Base-by-base conservation (phyloP, 2,797 vertebrate genomes). In the Lutjanus argentimaculatus region DNA sequence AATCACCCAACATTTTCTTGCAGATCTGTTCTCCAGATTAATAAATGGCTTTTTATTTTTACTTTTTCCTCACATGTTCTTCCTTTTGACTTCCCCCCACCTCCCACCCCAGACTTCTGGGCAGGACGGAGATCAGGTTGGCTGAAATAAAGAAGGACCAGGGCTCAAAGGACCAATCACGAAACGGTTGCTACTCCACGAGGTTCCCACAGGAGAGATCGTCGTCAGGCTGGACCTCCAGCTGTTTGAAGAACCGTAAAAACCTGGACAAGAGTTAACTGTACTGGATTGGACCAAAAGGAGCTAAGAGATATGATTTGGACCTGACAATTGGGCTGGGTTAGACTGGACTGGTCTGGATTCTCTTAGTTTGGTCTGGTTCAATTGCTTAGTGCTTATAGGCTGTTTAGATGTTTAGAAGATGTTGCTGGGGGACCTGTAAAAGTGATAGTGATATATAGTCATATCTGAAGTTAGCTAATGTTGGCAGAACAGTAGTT, bases 141-240 rank as follows among this genome's bases (percentile, higher is more conserved):
- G 97, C 98, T 0, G 98, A 99, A 88, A 99, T 99, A 88, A 99
- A 99, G 95, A 99, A 97, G 94, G 98, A 99, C 93, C 98, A 99
- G 95, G 98, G 98, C 46, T 98, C 42, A 99, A 99, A 91, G 98
- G 98, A 72, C 98, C 98, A 13, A 98, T 99, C 64, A 98, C 98
- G 0, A 99, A 99, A 91, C 97, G 98, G 94, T 94, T 99, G 80
- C 97, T 99, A 40, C 96, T 99, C 72, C 98, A 99, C 0, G 98
- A 99, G 90, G 98, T 99, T 70, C 98, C 98, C n/a, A 99, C 98
- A 0, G 98, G 98, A 46, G 98, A 99, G 94, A 99, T 99, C 13
- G 97, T 99, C n/a, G 97, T 99, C 88, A 96, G 98, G 66, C 93
- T 99, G 84, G 98, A 99, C 94, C 96, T 99, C 82, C 98, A 99